Percentiles rank a stretch among this genome's conserved stretches.
phyloP scores from a whole-genome alignment of 2,113 vertebrate species.

The Ammodytes marinus region DNA sequence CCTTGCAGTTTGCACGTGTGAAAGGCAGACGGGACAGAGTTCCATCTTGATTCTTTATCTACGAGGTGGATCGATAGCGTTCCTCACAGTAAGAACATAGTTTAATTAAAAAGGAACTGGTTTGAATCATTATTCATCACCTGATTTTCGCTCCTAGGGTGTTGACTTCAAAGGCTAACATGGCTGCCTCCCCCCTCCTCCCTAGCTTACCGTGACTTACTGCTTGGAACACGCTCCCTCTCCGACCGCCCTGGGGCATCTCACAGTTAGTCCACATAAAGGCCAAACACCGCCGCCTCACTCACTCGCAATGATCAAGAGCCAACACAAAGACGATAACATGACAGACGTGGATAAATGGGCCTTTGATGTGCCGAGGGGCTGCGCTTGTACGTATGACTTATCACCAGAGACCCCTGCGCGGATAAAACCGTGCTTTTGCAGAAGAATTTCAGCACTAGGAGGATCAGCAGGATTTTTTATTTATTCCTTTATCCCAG shows the following conservation, averaged over 20 bases:
- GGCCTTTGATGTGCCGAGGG: slow-evolving; percentile 14
- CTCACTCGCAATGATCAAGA: slow-evolving; percentile 43
- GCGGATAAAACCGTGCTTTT: no score
- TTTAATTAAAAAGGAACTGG: slow-evolving; percentile 25
- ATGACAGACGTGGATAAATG: neutral
- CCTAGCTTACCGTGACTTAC: slow-evolving; percentile 7
- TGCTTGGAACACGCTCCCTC: slow-evolving; percentile 26
- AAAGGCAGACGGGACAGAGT: neutral
- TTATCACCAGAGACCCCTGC: slow-evolving; percentile 23
- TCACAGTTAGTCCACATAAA: slow-evolving; percentile 5
- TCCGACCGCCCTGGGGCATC: slow-evolving; percentile 37
- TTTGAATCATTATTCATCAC: slow-evolving; percentile 38
- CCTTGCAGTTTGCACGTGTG: neutral
- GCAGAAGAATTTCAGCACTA: neutral
- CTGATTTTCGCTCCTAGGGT: slow-evolving; percentile 28
- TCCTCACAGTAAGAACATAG: slow-evolving; percentile 10
- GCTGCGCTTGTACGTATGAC: slow-evolving; percentile 16
- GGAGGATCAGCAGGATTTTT: neutral
- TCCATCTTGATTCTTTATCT: neutral
- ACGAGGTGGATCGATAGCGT: neutral
- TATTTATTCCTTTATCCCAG: no score
- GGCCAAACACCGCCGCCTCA: neutral
- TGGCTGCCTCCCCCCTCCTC: neutral
- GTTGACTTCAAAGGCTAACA: slow-evolving; percentile 53
- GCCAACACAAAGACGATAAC: slow-evolving; percentile 41